Conservation (phyloP, 2,888 invertebrate genomes). For the Gisinianus flammeolus region DNA sequence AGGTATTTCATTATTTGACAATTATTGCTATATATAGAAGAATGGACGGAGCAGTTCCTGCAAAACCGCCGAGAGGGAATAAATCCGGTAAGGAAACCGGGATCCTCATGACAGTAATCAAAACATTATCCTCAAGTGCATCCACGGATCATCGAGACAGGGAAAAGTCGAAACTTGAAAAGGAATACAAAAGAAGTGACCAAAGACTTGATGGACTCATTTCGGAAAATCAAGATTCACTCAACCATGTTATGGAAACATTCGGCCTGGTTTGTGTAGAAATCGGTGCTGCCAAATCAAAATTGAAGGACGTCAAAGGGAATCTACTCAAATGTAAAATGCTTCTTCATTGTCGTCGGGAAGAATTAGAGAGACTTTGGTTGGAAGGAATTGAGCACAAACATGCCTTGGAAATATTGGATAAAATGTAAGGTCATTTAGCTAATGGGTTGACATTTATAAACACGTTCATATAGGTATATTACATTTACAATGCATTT, state of each 20-base stretch:
- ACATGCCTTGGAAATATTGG: slow-evolving; percentile 83
- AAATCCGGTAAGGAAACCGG: slow-evolving; percentile 87
- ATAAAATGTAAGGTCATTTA: slow-evolving; percentile 92
- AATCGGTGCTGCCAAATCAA: slow-evolving; percentile 77
- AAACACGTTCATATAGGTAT: too few species aligned
- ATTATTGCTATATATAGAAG: too few species aligned
- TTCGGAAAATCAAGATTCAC: slow-evolving; percentile 83
- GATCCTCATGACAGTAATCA: slow-evolving; percentile 90
- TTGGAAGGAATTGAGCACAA: slow-evolving; percentile 95
- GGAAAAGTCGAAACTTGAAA: slow-evolving; percentile 91
- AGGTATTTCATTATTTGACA: too few species aligned
- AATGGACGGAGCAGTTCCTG: slow-evolving; percentile 63
- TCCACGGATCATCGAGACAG: slow-evolving; percentile 85
- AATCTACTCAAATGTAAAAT: slow-evolving; percentile 83
- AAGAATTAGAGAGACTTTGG: slow-evolving; percentile 93
- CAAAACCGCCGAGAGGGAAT: slow-evolving; percentile 84
- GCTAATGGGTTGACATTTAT: too few species aligned
- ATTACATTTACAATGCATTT: not conserved
- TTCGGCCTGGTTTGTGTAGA: slow-evolving; percentile 78
- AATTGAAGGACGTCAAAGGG: slow-evolving; percentile 78
- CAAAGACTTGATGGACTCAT: slow-evolving; percentile 85
- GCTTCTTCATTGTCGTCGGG: slow-evolving; percentile 84
- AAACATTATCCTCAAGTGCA: slow-evolving; percentile 91
- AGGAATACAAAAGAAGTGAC: slow-evolving; percentile 91
- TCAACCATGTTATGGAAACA: slow-evolving; percentile 79